Conservation (phyloP, 2,797 vertebrate genomes). For the Gymnothorax javanicus region DNA sequence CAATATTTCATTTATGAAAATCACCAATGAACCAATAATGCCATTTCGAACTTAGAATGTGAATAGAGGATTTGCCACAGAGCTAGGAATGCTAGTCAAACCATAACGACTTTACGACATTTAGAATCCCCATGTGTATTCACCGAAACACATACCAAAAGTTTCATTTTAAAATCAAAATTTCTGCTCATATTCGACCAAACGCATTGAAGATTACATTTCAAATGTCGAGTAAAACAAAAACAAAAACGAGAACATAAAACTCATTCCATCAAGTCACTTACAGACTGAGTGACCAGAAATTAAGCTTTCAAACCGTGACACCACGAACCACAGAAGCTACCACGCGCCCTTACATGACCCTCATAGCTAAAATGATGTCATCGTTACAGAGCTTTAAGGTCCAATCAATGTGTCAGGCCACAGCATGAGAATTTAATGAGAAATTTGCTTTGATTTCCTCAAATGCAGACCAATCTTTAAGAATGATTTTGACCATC, state of each 20-base stretch:
- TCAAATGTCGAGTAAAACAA: too few relatives aligned
- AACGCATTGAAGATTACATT: too few relatives aligned
- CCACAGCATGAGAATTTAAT: neutral
- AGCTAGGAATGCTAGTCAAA: neutral
- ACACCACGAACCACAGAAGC: neutral
- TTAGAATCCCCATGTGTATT: neutral
- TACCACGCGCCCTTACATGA: neutral
- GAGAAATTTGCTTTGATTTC: neutral
- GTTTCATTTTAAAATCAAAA: neutral
- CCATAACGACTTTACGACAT: neutral
- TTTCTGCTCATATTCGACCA: too few relatives aligned
- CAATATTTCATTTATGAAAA: too few relatives aligned
- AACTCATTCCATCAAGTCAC: neutral
- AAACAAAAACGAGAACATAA: too few relatives aligned
- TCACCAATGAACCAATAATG: too few relatives aligned
- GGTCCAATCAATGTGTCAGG: neutral
- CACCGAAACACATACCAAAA: neutral
- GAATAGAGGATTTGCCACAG: too few relatives aligned
- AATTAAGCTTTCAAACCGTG: neutral
- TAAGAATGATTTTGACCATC: neutral
- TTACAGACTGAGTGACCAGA: neutral
- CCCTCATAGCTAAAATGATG: neutral
- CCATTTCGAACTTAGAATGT: too few relatives aligned
- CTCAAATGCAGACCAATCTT: neutral
- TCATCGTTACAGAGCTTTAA: neutral